phyloP scores from a whole-genome alignment of 1,140 invertebrate species.

The silkworm (Bombyx mori) region DNA sequence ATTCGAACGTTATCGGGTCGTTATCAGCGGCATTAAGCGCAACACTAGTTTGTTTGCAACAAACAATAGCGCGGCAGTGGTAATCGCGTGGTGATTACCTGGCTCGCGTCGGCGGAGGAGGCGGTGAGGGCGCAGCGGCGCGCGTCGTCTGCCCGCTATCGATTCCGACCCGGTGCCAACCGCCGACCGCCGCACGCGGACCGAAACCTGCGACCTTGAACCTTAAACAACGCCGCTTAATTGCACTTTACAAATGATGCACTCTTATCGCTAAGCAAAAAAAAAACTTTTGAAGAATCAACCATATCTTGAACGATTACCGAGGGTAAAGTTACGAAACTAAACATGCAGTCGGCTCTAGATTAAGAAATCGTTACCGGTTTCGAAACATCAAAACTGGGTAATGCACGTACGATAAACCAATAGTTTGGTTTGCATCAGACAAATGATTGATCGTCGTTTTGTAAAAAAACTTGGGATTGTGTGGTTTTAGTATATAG shows the following conservation, averaged over 20 bases:
- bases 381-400: no score
- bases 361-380: no score
- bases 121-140: conserved; percentile 34
- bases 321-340: no score
- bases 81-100: conserved; percentile 7
- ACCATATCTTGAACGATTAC: no score
- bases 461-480: no score
- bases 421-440: no score
- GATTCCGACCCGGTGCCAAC: conserved; percentile 38
- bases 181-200: conserved; percentile 28
- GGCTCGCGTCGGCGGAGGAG: conserved; percentile 18
- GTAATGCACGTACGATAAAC: no score
- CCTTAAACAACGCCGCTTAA: conserved; percentile 10
- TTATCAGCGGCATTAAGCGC: conserved; percentile 24
- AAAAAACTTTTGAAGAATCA: no score
- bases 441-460: no score
- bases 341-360: no score
- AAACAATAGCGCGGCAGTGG: conserved; percentile 12
- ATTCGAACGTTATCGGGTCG: conserved; percentile 11
- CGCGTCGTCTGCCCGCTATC: conserved; percentile 46
- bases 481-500: no score
- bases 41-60: conserved; percentile 5
- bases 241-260: conserved; percentile 15
- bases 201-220: conserved; percentile 15
- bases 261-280: conserved; percentile 1